These are phyloP conservation scores for Clepsis dumicolana DNA, from an alignment of 2,888 invertebrate genomes.

Conservation along the genomic window DNA sequence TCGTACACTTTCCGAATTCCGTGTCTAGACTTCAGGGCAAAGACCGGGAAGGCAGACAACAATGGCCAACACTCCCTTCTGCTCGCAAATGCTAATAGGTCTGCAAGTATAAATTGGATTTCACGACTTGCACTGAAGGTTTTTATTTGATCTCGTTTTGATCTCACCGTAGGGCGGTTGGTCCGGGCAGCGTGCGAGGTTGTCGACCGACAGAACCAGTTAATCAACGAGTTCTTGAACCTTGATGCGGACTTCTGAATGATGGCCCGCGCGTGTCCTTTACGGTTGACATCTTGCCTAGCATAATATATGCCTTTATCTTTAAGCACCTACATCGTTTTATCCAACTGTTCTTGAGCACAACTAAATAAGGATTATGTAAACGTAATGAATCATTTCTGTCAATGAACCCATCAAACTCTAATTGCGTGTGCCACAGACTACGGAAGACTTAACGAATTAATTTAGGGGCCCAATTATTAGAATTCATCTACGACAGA, in stretches of 20 bases:
- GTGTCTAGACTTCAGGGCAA: slow-evolving; percentile 64
- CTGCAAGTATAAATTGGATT: slow-evolving; percentile 16
- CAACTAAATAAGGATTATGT: background rate
- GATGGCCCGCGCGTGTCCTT: slow-evolving; percentile 28
- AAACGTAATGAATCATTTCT: background rate
- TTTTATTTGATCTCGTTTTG: slow-evolving; percentile 28
- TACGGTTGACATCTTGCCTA: slow-evolving; percentile 8
- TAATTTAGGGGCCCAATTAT: slow-evolving; percentile 18
- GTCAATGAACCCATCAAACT: slow-evolving; percentile 1
- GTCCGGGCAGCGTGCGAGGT: slow-evolving; percentile 48
- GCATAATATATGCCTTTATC: background rate
- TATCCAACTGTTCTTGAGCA: background rate
- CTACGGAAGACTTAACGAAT: background rate
- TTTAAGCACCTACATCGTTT: background rate
- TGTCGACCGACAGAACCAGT: slow-evolving; percentile 62
- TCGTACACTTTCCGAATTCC: slow-evolving; percentile 53
- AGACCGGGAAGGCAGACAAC: slow-evolving; percentile 53
- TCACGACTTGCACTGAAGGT: slow-evolving; percentile 3
- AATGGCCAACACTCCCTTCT: slow-evolving; percentile 18
- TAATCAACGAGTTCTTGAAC: slow-evolving; percentile 44
- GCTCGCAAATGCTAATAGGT: slow-evolving; percentile 25
- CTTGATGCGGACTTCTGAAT: slow-evolving; percentile 25
- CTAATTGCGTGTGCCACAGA: background rate
- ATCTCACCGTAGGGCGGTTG: slow-evolving; percentile 8
- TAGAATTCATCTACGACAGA: slow-evolving; percentile 19